Evolutionary conservation across 2,797 vertebrate genomes (phyloP), one percentile per base, ranked within the genome.

Genomic region (Fistularia tabacaria): DNA sequence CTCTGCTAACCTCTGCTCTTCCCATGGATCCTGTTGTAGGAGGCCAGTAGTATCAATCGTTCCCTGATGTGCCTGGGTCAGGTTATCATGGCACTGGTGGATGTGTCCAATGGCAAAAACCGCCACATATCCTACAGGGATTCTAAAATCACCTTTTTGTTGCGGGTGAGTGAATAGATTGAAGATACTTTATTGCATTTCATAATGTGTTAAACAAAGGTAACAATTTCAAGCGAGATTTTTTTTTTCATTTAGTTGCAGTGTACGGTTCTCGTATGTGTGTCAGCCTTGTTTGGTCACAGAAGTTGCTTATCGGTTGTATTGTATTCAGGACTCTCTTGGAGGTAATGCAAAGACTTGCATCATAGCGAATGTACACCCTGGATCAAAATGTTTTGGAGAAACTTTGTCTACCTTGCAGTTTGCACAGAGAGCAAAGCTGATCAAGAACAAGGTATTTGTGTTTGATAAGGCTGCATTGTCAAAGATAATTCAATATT

Each of bases 301-400:
- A 47, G 7, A 57, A n/a, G 13, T 54, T 59, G 14, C 14, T 14
- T 7, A 12, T 7, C 38, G 1, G 43, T 11, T 13, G 1, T 57
- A 58, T 7, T 48, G 51, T 6, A 73, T 81, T 64, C 53, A 99
- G 97, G 96, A 99, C 71, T 99, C 97, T 62, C 92, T 99, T 57
- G 97, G 97, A 46, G 97, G 97, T 47, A 99, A 99, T 66, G 97
- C 97, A 56, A 98, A 93, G 89, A 98, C 97, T 0, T 94, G 89
- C 75, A 96, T 99, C 59, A 96, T 99, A 0, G 95, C 95, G 59
- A 99, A 99, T n/a, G 94, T 99, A 14, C 96, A 99, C 47, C 96
- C 96, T 0, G 96, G 95, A 65, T 94, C 94, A 52, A 95, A 88
- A 69, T 98, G 94, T 79, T 99, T 98, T 76, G 96, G 95, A 59